Base-by-base conservation (phyloP, 92 coral and sea anemone species). In the Bergia sp. region DNA sequence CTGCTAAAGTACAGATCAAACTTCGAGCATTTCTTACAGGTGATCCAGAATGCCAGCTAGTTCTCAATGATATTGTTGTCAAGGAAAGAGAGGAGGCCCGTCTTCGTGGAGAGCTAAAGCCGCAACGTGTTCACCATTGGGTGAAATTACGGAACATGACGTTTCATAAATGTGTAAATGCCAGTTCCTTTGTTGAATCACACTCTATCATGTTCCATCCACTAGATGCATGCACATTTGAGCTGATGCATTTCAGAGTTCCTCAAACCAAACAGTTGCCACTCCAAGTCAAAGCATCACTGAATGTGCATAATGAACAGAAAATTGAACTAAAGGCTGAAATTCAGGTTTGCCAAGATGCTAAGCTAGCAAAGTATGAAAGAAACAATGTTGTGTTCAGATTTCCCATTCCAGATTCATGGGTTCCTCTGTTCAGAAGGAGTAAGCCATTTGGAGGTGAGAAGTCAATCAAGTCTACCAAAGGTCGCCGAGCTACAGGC, bases 101-200 rank as follows among this genome's bases (percentile, higher is more conserved):
- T n/a, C 91, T 97, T 37, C 92, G 98, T 75, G 95, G 92, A 9
- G 99, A 97, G 61, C 81, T 93, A n/a, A 97, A 94, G 85, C 99
- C 99, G 1, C 99, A 97, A 79, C 90, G 98, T 16, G 96, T 97
- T 10, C 99, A 95, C 82, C 96, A 94, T 86, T 97, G 99, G 99
- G 91, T 97, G 37, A 97, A 94, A 79, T 72, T 97, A 6, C 91
- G 79, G 4, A 89, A 91, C 20, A 94, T 94, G 73, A 85, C 92
- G 80, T 96, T 97, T 82, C 99, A 97, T 64, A 97, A 95, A 86
- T 96, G 98, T 23, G 99, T 96, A 42, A 79, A 86, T 82, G 76
- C 79, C 3, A 79, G 71, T 77, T 82, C 92, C 5, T 97, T 93
- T 87, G 80, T 89, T 74, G 95, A 96, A 66, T 90, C 94, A 20